phyloP scores from a whole-genome alignment of 2,797 vertebrate species.

The Paramormyrops hopkinsi region DNA sequence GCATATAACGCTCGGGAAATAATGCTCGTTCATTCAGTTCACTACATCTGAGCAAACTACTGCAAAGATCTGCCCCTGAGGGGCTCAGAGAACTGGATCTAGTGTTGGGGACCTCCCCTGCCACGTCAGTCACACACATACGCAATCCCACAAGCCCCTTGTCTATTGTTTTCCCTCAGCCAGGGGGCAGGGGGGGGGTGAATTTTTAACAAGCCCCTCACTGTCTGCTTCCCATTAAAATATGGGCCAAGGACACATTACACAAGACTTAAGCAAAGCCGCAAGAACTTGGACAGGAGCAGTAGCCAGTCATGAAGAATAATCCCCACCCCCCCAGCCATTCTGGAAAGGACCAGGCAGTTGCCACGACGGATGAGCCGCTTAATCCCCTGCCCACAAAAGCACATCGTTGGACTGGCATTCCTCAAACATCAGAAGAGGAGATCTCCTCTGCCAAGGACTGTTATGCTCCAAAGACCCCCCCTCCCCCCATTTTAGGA shows the following conservation, averaged over 20 bases:
- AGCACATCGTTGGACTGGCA: background rate
- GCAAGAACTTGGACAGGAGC: slow-evolving; percentile 54
- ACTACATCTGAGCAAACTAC: background rate
- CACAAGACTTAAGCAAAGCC: slow-evolving; percentile 49
- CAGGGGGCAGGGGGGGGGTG: background rate
- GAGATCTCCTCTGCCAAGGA: background rate
- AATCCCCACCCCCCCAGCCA: slow-evolving; percentile 36
- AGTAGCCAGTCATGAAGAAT: slow-evolving; percentile 42
- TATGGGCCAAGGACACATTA: slow-evolving; percentile 55
- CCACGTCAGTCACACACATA: slow-evolving; percentile 21
- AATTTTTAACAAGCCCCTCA: slow-evolving; percentile 51
- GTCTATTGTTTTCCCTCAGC: slow-evolving; percentile 39
- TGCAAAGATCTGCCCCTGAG: background rate
- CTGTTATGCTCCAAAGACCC: background rate
- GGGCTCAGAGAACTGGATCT: background rate
- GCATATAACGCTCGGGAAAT: background rate
- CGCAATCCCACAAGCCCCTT: slow-evolving; percentile 28
- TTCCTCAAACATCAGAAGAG: background rate
- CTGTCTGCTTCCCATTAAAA: slow-evolving; percentile 62
- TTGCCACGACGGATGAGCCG: slow-evolving; percentile 36
- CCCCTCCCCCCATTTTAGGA: background rate
- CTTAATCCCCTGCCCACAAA: slow-evolving; percentile 7
- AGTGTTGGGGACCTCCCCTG: background rate
- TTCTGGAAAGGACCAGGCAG: slow-evolving; percentile 36
- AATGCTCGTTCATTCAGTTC: background rate